A percentile compares a stretch with the other conserved stretches of the same genome.
Conservation (phyloP, 2,113 vertebrate species). For the Mellivora capensis region DNA sequence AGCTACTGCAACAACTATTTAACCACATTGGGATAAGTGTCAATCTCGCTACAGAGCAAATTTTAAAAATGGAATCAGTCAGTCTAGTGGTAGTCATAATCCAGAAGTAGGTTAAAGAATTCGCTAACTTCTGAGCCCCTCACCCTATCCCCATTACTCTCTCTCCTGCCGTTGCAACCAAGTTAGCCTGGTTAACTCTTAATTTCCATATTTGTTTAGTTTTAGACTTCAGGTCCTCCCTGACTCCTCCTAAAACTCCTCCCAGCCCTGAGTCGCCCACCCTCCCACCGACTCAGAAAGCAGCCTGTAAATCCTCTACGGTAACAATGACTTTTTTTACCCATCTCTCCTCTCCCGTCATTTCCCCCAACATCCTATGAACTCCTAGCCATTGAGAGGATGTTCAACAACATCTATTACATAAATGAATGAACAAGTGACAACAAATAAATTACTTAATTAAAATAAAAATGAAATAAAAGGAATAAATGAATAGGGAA, state of each 20-base stretch:
- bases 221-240: neutral
- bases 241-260: neutral
- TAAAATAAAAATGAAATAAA: neutral
- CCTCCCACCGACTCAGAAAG: neutral
- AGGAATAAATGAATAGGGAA: neutral
- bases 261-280: no score
- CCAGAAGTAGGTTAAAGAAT: neutral
- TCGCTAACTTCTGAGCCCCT: neutral
- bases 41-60: conserved; percentile 41
- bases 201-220: neutral
- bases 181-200: neutral
- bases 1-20: conserved; percentile 16
- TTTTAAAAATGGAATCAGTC: conserved; percentile 30
- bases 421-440: neutral
- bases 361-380: neutral
- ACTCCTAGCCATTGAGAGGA: neutral
- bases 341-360: neutral
- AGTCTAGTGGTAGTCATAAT: neutral
- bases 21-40: conserved; percentile 55
- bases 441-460: neutral
- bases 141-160: neutral
- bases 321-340: neutral
- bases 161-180: neutral
- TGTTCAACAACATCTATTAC: neutral
- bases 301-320: neutral